Evolutionary conservation across 2,888 invertebrate genomes (phyloP), one percentile per base, ranked within the genome.

Genomic region (Osedax fenrisi): DNA sequence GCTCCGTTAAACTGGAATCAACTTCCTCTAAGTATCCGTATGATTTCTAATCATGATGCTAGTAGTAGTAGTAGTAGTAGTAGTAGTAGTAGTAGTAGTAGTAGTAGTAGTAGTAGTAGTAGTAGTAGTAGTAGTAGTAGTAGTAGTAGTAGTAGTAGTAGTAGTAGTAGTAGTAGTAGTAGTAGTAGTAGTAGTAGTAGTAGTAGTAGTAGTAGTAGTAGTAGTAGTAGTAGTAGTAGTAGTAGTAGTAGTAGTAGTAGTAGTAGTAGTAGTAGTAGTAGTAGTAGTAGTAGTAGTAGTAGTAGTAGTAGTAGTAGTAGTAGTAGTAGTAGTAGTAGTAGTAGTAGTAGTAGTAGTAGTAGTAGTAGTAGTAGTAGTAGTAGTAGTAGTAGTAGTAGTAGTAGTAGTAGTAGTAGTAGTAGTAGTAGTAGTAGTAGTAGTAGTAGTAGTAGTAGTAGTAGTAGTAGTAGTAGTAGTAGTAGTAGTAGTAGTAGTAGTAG

Each of bases 401-500:
- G 41, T 17, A 17, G 41, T 41, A 41, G 41, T 41, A 41, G 41
- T 41, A 41, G 41, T 17, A 17, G 41, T 41, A 41, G 41, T 41
- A 41, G 41, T 41, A 41, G 41, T 17, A 10, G 41, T 41, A 41
- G 41, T 41, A 41, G 41, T 41, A 41, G 41, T 17, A 17, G 41
- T 41, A 41, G 41, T 41, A 41, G 41, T 41, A 41, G 41, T 17
- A 17, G 41, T 41, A 41, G 41, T 41, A 41, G 64, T 64, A 64
- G 64, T 64, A 64, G 64, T 64, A 21, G 64, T 64, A 64, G 64
- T 64, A 21, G 64, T 64, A 64, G 64, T 64, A 21, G 64, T 64
- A 64, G 64, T 64, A 64, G 64, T 64, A 64, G 64, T 64, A 64
- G 64, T 64, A 64, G 64, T 64, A 64, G 64, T 64, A 64, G 64